phyloP scores from a whole-genome alignment of 2,888 invertebrate genomes.

The Notodonta ziczac region DNA sequence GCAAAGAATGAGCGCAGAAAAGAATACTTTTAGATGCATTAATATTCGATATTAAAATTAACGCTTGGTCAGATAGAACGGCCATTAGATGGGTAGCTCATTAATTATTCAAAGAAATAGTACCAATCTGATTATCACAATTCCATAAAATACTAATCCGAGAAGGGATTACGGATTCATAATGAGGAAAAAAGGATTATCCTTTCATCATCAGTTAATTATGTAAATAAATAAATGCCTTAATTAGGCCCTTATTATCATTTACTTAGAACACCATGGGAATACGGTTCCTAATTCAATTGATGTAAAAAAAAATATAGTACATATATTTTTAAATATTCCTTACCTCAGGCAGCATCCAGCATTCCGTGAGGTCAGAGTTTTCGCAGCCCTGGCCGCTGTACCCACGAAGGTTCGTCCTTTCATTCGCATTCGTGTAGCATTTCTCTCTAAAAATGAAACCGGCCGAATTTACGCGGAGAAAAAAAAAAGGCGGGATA shows the following conservation, averaged over 20 bases:
- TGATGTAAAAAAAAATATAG: neutral
- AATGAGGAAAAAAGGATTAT: neutral
- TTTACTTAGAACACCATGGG: too few species aligned
- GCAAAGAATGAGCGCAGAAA: too few species aligned
- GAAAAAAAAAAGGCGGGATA: neutral
- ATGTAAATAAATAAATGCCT: neutral
- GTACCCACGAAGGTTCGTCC: constrained; percentile 59
- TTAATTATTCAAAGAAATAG: too few species aligned
- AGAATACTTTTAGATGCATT: too few species aligned
- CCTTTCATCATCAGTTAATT: neutral
- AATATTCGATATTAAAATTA: too few species aligned
- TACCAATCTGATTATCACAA: too few species aligned
- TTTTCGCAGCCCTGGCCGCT: constrained; percentile 72
- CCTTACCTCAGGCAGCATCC: constrained; percentile 85
- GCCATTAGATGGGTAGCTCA: too few species aligned
- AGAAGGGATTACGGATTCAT: too few species aligned
- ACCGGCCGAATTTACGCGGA: neutral
- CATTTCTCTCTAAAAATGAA: constrained; percentile 70
- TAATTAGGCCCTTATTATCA: too few species aligned
- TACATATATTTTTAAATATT: neutral
- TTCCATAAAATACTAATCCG: too few species aligned
- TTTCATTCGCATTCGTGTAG: constrained; percentile 69
- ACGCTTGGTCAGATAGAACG: too few species aligned
- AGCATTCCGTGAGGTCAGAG: constrained; percentile 83
- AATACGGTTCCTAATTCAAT: too few species aligned